Base-by-base conservation (phyloP, 1,140 invertebrate genomes). In the Drosophila asahinai region DNA sequence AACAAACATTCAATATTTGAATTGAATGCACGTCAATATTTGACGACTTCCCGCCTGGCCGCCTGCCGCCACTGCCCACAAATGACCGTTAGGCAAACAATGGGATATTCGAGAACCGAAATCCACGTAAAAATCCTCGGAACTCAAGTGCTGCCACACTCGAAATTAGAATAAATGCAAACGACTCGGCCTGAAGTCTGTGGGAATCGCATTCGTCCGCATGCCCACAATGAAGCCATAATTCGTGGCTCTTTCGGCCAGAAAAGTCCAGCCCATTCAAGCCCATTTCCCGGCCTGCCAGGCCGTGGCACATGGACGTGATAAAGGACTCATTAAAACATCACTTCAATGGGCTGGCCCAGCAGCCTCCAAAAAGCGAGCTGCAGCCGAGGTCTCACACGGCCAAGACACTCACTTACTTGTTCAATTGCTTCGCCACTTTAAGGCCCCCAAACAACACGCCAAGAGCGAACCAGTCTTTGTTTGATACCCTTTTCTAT, bases 281-380 rank as follows among this genome's bases (percentile, higher is more conserved):
- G 42, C 48, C 55, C 61, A 52, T 84, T 52, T 59, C 65, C 60
- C 45, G 43, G 66, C 57, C 60, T 72, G 42, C 45, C 43, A 57
- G 54, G n/a, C 30, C 60, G 51, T 81, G 67, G 66, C 79, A 72
- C 77, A 81, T 68, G 68, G 86, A 90, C 81, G 86, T 89, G 86
- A 89, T 89, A 89, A 91, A 89, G 86, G 86, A 89, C 86, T 89
- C 86, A 90, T 89, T 89, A 89, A 89, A 89, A 89, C 86, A 89
- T 89, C 86, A 90, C 86, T 75, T 91, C 71, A 90, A 89, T 86
- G 86, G 86, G 86, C 81, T 83, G 83, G 77, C 82, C 83, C 66
- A 80, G 64, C 83, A 90, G 86, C 84, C 84, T 83, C 83, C 83
- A 82, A 82, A 74, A 65, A 22, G 7, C 59, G 45, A 70, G 60